These are phyloP conservation scores for Anneissia japonica DNA, from an alignment of 35 echinoderm and acorn worm genomes.

Conservation along the genomic window DNA sequence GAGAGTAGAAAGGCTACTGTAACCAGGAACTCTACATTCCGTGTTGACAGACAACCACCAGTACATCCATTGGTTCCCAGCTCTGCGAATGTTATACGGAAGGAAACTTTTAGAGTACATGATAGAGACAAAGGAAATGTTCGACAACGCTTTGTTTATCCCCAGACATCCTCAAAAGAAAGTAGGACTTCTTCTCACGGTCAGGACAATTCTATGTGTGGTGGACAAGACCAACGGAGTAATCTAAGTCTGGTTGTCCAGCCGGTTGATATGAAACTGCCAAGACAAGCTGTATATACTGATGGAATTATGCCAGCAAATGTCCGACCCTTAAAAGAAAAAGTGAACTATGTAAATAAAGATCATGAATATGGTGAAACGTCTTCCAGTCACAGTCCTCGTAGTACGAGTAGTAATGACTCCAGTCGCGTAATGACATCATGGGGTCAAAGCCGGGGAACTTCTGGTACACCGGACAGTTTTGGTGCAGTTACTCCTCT, in stretches of 20 bases:
- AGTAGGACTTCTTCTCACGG: too few species aligned
- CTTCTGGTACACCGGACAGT: constrained; percentile 53
- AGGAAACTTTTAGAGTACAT: not conserved
- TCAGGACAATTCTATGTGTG: not conserved
- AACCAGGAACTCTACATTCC: not conserved
- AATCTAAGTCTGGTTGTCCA: constrained; percentile 62
- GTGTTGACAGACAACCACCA: not conserved
- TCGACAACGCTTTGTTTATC: not conserved
- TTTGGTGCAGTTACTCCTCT: constrained; percentile 66
- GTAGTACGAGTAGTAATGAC: not conserved
- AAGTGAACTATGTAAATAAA: constrained; percentile 47
- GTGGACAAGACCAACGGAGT: constrained; percentile 7
- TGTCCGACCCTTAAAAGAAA: constrained; percentile 56
- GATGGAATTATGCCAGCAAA: constrained; percentile 58
- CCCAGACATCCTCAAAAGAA: not conserved
- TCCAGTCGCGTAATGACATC: constrained; percentile 34
- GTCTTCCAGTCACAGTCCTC: constrained; percentile 14
- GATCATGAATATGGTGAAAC: constrained; percentile 53
- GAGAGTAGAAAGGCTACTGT: not conserved
- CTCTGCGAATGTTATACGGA: not conserved
- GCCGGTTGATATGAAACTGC: constrained; percentile 38
- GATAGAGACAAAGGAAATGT: not conserved
- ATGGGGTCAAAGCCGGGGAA: constrained; percentile 16
- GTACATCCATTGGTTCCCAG: not conserved
- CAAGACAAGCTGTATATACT: not conserved